Conservation (phyloP, 2,888 invertebrate genomes). For the Dinocampus coccinellae region DNA sequence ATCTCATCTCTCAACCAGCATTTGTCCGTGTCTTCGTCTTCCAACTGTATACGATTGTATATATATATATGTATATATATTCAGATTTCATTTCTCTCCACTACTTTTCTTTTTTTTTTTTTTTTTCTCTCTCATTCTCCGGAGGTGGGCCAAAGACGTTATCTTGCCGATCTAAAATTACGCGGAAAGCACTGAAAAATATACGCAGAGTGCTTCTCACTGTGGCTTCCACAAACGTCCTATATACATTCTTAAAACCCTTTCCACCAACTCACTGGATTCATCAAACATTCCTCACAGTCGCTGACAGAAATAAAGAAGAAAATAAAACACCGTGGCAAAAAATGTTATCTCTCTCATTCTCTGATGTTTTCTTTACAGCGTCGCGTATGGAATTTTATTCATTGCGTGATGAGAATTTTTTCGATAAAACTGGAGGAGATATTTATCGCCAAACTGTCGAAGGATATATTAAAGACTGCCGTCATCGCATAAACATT, state of each 20-base stretch:
- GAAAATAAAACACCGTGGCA: conserved; percentile 12
- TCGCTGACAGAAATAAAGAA: conserved; percentile 19
- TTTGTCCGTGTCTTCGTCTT: conserved; percentile 39
- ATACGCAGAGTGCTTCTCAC: conserved; percentile 45
- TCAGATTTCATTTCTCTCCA: conserved; percentile 37
- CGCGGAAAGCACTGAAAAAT: conserved; percentile 58
- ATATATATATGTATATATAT: conserved; percentile 32
- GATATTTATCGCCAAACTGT: conserved; percentile 24
- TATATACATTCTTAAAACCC: conserved; percentile 5
- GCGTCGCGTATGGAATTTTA: conserved; percentile 35
- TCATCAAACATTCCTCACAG: conserved; percentile 35
- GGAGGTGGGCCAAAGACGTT: conserved; percentile 54
- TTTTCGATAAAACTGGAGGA: conserved; percentile 10
- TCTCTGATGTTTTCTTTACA: conserved; percentile 37
- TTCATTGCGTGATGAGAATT: conserved; percentile 21
- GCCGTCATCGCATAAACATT: conserved; percentile 1
- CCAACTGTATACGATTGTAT: conserved; percentile 26
- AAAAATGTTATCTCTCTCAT: conserved; percentile 37
- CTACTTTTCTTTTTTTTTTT: conserved; percentile 36
- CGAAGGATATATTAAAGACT: conserved; percentile 15
- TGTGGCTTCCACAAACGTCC: conserved; percentile 20
- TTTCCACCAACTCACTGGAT: conserved; percentile 30
- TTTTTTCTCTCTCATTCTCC: conserved; percentile 40
- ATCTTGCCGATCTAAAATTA: conserved; percentile 68
- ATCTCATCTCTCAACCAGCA: conserved; percentile 31